Evolutionary conservation across 2,113 vertebrate species (phyloP).

Genomic region (Camelus bactrianus): DNA sequence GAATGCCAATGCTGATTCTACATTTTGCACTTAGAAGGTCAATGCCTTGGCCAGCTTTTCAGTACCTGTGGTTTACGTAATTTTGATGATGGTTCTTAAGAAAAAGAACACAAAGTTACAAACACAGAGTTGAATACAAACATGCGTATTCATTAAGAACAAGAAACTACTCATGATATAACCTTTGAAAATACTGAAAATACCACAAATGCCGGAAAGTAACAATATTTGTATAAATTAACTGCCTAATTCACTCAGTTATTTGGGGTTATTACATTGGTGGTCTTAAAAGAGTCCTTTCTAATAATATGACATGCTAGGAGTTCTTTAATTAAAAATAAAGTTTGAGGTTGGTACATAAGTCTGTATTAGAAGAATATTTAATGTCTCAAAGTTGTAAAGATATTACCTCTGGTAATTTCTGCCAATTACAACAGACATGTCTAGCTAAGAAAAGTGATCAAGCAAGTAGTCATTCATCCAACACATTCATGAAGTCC

Average conservation of each 20-base stretch:
- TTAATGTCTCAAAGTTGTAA: neutral
- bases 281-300: neutral
- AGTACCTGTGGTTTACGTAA: neutral
- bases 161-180: neutral
- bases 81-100: neutral
- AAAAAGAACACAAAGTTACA: conserved; percentile 12
- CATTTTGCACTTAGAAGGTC: neutral
- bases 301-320: neutral
- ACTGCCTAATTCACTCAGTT: neutral
- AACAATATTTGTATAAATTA: conserved; percentile 23
- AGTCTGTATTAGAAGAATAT: neutral
- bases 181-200: conserved; percentile 5
- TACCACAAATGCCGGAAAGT: neutral
- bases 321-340: neutral
- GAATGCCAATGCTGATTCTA: neutral
- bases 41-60: neutral
- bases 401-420: neutral
- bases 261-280: neutral
- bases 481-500: neutral
- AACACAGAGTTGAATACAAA: neutral
- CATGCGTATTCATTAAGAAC: neutral
- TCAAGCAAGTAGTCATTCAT: neutral
- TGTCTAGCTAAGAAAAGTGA: neutral
- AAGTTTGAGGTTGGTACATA: neutral
- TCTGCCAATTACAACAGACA: neutral